Conservation (phyloP, 2,888 invertebrate species). For the Conomelus anceps region DNA sequence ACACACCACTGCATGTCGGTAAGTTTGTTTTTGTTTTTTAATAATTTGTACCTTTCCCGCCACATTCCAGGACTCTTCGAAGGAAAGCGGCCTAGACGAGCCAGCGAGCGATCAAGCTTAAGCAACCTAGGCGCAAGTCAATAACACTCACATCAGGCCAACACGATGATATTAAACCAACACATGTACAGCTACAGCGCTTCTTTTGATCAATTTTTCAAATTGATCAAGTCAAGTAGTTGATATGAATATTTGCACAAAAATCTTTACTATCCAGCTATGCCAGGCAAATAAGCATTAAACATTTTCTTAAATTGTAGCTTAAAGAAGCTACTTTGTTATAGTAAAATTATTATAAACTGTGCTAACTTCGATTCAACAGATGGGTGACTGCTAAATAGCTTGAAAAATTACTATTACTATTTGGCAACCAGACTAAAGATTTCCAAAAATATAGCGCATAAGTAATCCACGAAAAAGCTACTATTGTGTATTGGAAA, state of each 20-base stretch:
- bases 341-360: too few species aligned
- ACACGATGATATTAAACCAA: not conserved
- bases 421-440: too few species aligned
- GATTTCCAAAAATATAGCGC: too few species aligned
- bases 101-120: conserved; percentile 44
- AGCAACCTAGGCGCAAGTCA: conserved; percentile 39
- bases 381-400: too few species aligned
- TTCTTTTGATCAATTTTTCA: not conserved
- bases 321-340: not conserved
- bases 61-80: conserved; percentile 45
- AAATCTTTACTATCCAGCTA: not conserved
- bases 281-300: not conserved
- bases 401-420: too few species aligned
- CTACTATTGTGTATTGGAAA: too few species aligned
- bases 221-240: not conserved
- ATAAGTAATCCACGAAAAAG: too few species aligned
- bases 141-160: not conserved
- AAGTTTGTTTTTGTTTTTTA: not conserved
- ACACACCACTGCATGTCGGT: conserved; percentile 31
- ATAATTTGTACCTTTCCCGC: conserved; percentile 47
- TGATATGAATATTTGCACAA: not conserved
- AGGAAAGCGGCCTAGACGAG: conserved; percentile 44
- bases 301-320: too few species aligned
- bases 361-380: too few species aligned
- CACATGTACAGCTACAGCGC: too few species aligned